Evolutionary conservation across 2,888 invertebrate genomes (phyloP).

Genomic region (Pachydiplax longipennis): DNA sequence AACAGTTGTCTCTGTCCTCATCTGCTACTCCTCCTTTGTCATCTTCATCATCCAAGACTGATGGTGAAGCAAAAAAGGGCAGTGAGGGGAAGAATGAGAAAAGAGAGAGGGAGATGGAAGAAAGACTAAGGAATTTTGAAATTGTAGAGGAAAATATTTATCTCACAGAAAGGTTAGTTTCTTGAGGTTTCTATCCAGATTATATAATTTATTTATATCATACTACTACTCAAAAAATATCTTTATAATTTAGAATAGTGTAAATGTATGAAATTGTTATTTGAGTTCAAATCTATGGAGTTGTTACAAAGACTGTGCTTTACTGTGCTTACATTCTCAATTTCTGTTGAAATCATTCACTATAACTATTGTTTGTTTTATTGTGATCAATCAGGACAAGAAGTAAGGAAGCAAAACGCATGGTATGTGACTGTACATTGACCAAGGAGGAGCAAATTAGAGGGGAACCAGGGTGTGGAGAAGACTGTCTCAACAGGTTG

Average conservation of each 20-base stretch:
- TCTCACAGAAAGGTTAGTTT: conserved; percentile 73
- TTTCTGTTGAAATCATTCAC: too few relatives aligned
- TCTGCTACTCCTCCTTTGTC: background rate
- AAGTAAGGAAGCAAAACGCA: conserved; percentile 89
- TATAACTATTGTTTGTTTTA: background rate
- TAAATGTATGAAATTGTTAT: too few relatives aligned
- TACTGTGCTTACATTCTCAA: too few relatives aligned
- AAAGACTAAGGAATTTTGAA: conserved; percentile 76
- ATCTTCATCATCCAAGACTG: conserved; percentile 49
- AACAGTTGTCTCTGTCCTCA: background rate
- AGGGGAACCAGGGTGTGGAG: conserved; percentile 89
- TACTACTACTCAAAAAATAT: background rate
- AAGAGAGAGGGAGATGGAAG: conserved; percentile 65
- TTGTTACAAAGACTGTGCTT: too few relatives aligned
- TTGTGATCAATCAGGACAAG: conserved; percentile 63
- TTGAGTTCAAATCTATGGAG: too few relatives aligned
- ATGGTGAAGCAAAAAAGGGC: conserved; percentile 46
- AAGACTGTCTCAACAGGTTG: conserved; percentile 94
- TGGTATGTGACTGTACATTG: conserved; percentile 95
- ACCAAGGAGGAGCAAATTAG: conserved; percentile 85
- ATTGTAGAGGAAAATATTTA: conserved; percentile 87
- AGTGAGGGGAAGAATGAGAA: conserved; percentile 51
- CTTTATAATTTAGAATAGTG: too few relatives aligned
- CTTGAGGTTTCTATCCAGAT: background rate
- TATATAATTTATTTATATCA: background rate